Evolutionary conservation across 1,140 invertebrate genomes (phyloP).

Genomic region (Sminthurides bifidus): DNA sequence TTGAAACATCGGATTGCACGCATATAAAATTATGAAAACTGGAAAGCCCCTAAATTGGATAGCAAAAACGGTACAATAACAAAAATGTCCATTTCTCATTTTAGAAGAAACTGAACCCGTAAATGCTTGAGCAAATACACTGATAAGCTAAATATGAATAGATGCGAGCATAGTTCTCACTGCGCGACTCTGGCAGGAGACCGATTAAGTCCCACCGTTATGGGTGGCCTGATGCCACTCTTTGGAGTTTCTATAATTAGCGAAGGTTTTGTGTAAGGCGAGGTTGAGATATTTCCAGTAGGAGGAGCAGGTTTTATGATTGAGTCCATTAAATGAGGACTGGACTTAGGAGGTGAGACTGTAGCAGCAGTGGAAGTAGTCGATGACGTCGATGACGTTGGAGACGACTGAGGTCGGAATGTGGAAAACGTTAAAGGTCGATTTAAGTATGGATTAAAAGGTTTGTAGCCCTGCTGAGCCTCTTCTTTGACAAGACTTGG

Average conservation of each 20-base stretch:
- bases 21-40: too few species aligned
- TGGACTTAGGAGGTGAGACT: background rate
- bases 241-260: background rate
- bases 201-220: background rate
- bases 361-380: background rate
- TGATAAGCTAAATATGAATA: background rate
- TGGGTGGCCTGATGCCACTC: too few species aligned
- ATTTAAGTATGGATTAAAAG: conserved; percentile 29
- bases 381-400: background rate
- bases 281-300: too few species aligned
- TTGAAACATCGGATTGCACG: too few species aligned
- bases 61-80: too few species aligned
- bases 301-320: background rate
- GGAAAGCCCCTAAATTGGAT: too few species aligned
- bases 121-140: too few species aligned
- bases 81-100: too few species aligned
- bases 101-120: too few species aligned
- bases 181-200: background rate
- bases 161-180: background rate
- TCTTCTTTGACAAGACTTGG: background rate
- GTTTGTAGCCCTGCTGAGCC: conserved; percentile 23
- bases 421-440: conserved; percentile 30
- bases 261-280: background rate
- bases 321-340: background rate
- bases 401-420: conserved; percentile 19